These are phyloP conservation scores for Ictidomys tridecemlineatus DNA, from an alignment of 2,113 vertebrate species.

Conservation along the genomic window DNA sequence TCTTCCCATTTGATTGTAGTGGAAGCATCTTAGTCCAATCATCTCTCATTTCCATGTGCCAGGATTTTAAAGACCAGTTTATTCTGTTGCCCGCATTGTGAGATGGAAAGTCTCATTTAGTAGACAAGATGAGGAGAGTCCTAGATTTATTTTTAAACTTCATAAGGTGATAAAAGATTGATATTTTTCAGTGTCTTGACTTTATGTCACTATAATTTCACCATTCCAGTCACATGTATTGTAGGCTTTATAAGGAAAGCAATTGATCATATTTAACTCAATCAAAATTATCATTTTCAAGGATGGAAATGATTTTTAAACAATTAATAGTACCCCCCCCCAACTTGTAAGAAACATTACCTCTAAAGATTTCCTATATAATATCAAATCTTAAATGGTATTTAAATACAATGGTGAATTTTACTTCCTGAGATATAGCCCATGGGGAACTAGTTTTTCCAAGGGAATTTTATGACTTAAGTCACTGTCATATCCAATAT, in stretches of 20 bases:
- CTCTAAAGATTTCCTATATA: background rate
- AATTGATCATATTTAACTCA: slow-evolving; percentile 31
- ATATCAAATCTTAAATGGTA: background rate
- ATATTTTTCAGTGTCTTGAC: background rate
- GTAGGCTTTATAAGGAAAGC: slow-evolving; percentile 7
- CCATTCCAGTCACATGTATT: slow-evolving; percentile 35
- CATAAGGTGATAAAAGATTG: slow-evolving; percentile 38
- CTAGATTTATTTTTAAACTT: slow-evolving; percentile 57
- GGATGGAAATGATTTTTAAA: slow-evolving; percentile 59
- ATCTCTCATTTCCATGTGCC: slow-evolving; percentile 14
- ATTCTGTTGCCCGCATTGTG: slow-evolving; percentile 12
- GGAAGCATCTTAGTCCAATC: slow-evolving; percentile 5
- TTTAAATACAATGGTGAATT: slow-evolving; percentile 13
- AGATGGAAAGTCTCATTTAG: slow-evolving; percentile 26
- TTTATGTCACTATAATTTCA: slow-evolving; percentile 40
- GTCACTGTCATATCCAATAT: background rate
- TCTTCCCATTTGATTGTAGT: slow-evolving; percentile 7
- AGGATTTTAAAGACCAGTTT: slow-evolving; percentile 55
- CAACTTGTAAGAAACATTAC: background rate
- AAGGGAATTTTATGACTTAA: slow-evolving; percentile 4
- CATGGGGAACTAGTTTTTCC: background rate
- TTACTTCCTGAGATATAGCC: slow-evolving; percentile 25
- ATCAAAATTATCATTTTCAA: slow-evolving; percentile 40
- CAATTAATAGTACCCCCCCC: background rate
- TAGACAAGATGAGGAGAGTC: slow-evolving; percentile 12